Base-by-base conservation (phyloP, 2,888 invertebrate species). In the Andrena camellia region DNA sequence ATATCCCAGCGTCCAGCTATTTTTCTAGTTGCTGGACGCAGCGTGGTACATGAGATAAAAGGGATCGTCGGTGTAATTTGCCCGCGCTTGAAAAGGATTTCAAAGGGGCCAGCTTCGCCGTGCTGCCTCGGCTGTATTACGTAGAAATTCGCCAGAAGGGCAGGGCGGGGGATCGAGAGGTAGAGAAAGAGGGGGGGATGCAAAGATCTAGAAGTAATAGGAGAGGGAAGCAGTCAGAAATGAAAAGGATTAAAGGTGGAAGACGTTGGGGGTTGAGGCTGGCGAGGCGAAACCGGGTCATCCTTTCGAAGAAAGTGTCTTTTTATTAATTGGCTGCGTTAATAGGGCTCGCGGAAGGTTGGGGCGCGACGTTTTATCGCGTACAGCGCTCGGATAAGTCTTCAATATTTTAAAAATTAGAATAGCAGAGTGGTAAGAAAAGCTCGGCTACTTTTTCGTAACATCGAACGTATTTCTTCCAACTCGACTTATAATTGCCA, bases 31-130 rank as follows among this genome's bases (percentile, higher is more conserved):
- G 63, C 26, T 59, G 64, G 76, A 33, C 62, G 20, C 26, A 66
- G 50, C 52, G 69, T 64, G 48, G 57, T 48, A 29, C 42, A n/a
- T 48, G 57, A 77, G 78, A 85, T 86, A 86, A 88, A 85, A 87
- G 85, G 57, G 74, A 76, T 62, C 71, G 84, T 83, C 84, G 57
- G 73, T 60, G 78, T 81, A 76, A 83, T 76, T 85, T 79, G 67
- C 68, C 50, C 66, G 67, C 54, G 52, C 57, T 66, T 87, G 81
- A 86, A 86, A 88, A 83, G 69, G 83, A 83, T 87, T 87, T 88
- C 71, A 87, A 88, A 86, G 83, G 64, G 72, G 59, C 75, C 76
- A 67, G 70, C 68, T 78, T 79, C 72, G 67, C 71, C 54, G 63
- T 54, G 52, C 78, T 62, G 60, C 48, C 72, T 62, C 42, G 26